Conservation (phyloP, 2,113 vertebrate species). For the Chaetorhynchus papuensis region DNA sequence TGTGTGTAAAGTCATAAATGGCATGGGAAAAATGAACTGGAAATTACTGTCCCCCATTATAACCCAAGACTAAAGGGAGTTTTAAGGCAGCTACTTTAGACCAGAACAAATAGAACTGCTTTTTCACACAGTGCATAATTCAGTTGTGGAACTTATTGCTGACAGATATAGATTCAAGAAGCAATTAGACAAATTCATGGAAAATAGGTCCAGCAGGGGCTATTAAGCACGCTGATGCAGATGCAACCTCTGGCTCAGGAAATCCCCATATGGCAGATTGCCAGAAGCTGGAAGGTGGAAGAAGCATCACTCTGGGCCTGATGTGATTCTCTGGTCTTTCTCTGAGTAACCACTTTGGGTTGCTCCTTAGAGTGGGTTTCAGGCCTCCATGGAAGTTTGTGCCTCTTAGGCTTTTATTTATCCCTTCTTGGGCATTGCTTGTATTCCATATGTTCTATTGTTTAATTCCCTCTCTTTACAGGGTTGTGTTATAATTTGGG, state of each 20-base stretch:
- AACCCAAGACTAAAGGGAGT: not conserved
- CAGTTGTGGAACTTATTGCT: constrained; percentile 30
- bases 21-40: not conserved
- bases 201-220: constrained; percentile 39
- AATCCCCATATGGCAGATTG: constrained; percentile 33
- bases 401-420: not conserved
- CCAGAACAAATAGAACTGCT: constrained; percentile 11
- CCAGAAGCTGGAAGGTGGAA: constrained; percentile 27
- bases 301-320: not conserved
- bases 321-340: not conserved
- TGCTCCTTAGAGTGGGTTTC: not conserved
- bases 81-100: not conserved
- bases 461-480: not conserved
- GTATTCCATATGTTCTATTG: not conserved
- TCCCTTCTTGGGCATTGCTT: not conserved
- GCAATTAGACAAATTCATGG: constrained; percentile 58
- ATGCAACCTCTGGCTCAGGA: constrained; percentile 56
- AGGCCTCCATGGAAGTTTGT: not conserved
- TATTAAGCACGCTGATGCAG: constrained; percentile 17
- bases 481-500: not conserved
- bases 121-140: constrained; percentile 38
- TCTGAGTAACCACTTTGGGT: not conserved
- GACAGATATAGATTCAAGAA: constrained; percentile 51
- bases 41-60: not conserved
- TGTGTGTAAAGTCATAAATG: not conserved